These are phyloP conservation scores for Mantis religiosa DNA, from an alignment of 2,888 invertebrate species.

Conservation along the genomic window DNA sequence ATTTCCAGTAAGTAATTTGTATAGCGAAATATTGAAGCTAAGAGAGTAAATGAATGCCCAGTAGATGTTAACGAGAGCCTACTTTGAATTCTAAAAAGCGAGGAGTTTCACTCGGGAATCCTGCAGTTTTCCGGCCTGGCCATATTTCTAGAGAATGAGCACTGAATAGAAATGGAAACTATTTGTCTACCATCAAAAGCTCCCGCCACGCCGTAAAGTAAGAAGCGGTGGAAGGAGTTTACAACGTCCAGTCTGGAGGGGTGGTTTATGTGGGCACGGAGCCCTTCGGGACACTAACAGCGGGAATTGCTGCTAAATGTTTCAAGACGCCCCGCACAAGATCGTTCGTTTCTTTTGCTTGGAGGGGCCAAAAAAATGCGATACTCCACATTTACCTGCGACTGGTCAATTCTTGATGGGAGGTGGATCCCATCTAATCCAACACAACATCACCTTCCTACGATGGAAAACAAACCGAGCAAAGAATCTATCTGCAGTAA, in stretches of 20 bases:
- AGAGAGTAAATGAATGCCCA: no score
- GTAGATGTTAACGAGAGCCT: no score
- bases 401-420: not conserved
- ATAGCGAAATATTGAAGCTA: no score
- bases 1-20: no score
- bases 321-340: not conserved
- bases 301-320: constrained; percentile 16
- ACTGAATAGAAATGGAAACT: constrained; percentile 6
- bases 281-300: not conserved
- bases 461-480: not conserved
- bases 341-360: constrained; percentile 5
- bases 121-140: no score
- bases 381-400: not conserved
- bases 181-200: not conserved
- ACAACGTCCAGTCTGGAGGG: not conserved
- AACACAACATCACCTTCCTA: not conserved
- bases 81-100: no score
- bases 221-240: not conserved
- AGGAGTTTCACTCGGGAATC: no score
- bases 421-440: not conserved
- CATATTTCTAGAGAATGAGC: not conserved
- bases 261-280: not conserved
- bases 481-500: not conserved
- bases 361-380: not conserved
- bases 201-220: not conserved